These are phyloP conservation scores for Melangyna quadrimaculata DNA, from an alignment of 2,888 invertebrate species.

Conservation along the genomic window DNA sequence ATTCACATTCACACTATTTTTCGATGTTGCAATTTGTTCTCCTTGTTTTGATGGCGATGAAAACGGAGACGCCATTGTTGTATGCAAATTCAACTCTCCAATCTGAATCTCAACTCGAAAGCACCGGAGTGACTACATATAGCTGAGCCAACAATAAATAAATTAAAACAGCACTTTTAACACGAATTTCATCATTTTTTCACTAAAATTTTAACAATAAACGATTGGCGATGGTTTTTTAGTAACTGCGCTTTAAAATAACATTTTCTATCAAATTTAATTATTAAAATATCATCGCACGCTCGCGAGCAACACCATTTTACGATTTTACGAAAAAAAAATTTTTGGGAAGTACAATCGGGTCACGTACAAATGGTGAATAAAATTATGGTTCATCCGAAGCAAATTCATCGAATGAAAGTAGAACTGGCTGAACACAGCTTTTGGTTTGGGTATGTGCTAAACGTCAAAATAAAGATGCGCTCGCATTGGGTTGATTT, in stretches of 20 bases:
- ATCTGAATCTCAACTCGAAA: conserved; percentile 37
- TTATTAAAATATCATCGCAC: conserved; percentile 59
- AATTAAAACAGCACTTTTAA: conserved; percentile 64
- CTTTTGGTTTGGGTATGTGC: conserved; percentile 20
- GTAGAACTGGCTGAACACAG: background rate
- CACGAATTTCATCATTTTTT: conserved; percentile 56
- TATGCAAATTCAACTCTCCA: conserved; percentile 70
- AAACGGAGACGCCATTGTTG: conserved; percentile 71
- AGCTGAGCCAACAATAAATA: conserved; percentile 68
- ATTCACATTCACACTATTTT: conserved; percentile 44
- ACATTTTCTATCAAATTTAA: conserved; percentile 51
- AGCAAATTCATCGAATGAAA: conserved; percentile 8
- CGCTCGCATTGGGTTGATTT: background rate
- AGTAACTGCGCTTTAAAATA: conserved; percentile 57
- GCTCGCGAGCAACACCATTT: conserved; percentile 70
- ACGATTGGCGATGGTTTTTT: conserved; percentile 22
- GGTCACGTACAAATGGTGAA: conserved; percentile 71
- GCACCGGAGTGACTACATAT: conserved; percentile 70
- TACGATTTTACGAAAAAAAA: conserved; percentile 68
- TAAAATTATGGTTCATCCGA: conserved; percentile 33
- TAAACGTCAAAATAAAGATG: conserved; percentile 23
- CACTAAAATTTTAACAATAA: conserved; percentile 38
- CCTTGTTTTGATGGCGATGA: conserved; percentile 69
- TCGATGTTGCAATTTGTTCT: conserved; percentile 62
- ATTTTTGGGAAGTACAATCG: conserved; percentile 68